Evolutionary conservation across 2,888 invertebrate species (phyloP), one percentile per base, ranked within the genome.

Genomic region (Limulus polyphemus): DNA sequence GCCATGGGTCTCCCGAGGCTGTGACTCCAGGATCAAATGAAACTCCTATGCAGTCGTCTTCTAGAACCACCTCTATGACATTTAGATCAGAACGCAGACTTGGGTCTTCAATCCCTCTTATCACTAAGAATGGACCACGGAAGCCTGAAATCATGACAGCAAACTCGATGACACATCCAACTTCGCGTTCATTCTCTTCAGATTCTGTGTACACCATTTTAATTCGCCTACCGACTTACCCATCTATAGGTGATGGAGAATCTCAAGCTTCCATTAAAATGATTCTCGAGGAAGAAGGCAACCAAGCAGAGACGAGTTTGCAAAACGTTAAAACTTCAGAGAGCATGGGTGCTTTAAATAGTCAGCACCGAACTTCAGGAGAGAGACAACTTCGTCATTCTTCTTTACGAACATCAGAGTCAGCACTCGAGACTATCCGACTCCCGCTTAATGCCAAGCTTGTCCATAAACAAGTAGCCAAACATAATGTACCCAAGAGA

Each of bases 141-240:
- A 56, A 59, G 32, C 32, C 32, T 32, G 32, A 32, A 32, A 32
- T 32, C 3, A 32, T 32, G 1, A 32, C 32, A 2, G 32, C 32
- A 32, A 32, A 32, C 3, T 62, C 54, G 10, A 47, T 48, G 10
- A 47, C n/a, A 13, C 54, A 50, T 12, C 59, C 65, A 11, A 46
- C 64, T 13, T 50, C 58, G 46, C 57, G 55, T 46, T 59, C 64
- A n/a, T 56, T 59, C 59, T 56, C 63, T 50, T 57, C 64, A 60
- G 72, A 74, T 65, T 74, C 81, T 73, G 90, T 93, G 55, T 95
- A 94, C 80, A 94, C 94, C 63, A 94, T 95, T 73, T 80, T 95
- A 67, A 95, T 95, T 72, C 83, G 88, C 72, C 80, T 95, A 70
- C 90, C 92, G 17, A 83, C 83, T 46, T 60, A 64, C 49, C 58